Evolutionary conservation across 2,888 invertebrate species (phyloP), one percentile per base, ranked within the genome.

Genomic region (Heteromyza rotundicornis): DNA sequence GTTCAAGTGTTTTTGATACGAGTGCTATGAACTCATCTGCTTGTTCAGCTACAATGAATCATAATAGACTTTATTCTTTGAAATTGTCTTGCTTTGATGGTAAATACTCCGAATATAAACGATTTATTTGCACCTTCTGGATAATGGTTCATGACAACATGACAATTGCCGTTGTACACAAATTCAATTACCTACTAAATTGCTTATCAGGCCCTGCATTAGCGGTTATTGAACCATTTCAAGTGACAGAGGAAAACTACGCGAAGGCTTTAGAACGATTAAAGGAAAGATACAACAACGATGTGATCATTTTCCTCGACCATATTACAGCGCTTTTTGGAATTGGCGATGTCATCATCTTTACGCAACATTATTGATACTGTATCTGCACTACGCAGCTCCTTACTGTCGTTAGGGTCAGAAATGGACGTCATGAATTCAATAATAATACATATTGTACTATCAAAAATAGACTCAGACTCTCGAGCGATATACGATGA

Each of bases 241-340:
- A 52, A 44, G 24, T 52, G 1, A 53, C 53, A 17, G 44, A 59
- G 10, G 53, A 53, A 32, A 59, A 59, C 17, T 59, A 59, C 32
- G 14, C 44, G 16, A 54, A 35, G 20, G 54, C 54, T 2, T 12
- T 54, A 19, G 14, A n/a, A 12, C 54, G 35, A 12, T 35, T 53
- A 17, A 36, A 60, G 19, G 36, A 60, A 12, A 22, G 24, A 20
- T 57, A 44, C 19, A 57, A 61, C 20, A 57, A 61, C 23, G 12
- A 61, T 22, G 52, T 57, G 17, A 44, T 61, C 27, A 57, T 61
- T 14, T 61, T 44, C 40, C n/a, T 61, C 22, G 61, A 51, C n/a
- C 20, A 57, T 7, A 44, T 53, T 32, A 32, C 52, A 10, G 17
- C 19, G 22, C 27, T 40, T 14, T 57, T 62, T 23, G 22, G 17